Evolutionary conservation across 2,113 vertebrate genomes (phyloP).

Genomic region (Neomonachus schauinslandi): DNA sequence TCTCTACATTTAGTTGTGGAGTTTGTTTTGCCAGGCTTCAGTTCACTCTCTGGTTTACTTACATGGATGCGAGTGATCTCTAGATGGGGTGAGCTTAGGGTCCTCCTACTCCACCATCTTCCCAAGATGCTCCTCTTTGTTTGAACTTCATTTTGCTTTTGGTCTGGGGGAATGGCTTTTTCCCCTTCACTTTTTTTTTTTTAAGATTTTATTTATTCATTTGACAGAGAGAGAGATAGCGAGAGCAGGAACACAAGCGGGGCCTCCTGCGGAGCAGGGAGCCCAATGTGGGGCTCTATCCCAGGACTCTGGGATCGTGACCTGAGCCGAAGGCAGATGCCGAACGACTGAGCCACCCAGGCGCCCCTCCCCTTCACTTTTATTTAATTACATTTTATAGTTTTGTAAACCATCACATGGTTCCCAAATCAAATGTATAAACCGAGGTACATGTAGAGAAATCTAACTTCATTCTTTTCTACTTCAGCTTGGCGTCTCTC

Average conservation of each 20-base stretch:
- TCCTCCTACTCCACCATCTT: neutral
- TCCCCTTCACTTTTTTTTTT: neutral
- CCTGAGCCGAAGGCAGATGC: no score
- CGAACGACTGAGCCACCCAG: no score
- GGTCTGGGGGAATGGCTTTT: neutral
- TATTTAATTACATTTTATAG: neutral
- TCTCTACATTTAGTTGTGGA: neutral
- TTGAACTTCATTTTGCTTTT: neutral
- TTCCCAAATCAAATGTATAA: neutral
- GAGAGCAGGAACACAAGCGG: no score
- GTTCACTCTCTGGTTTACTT: neutral
- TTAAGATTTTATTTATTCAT: no score
- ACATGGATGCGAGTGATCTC: neutral
- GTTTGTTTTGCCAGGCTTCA: neutral
- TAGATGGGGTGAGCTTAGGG: neutral
- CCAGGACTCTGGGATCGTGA: no score
- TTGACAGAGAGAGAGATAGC: no score
- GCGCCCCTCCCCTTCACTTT: neutral
- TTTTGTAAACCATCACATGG: neutral
- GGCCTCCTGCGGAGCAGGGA: no score
- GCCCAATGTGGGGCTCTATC: no score
- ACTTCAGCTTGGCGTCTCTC: neutral
- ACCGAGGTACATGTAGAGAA: neutral
- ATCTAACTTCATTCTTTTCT: neutral
- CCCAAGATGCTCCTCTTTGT: neutral